These are phyloP conservation scores for Megamerina dolium DNA, from an alignment of 2,888 invertebrate genomes.

Conservation along the genomic window DNA sequence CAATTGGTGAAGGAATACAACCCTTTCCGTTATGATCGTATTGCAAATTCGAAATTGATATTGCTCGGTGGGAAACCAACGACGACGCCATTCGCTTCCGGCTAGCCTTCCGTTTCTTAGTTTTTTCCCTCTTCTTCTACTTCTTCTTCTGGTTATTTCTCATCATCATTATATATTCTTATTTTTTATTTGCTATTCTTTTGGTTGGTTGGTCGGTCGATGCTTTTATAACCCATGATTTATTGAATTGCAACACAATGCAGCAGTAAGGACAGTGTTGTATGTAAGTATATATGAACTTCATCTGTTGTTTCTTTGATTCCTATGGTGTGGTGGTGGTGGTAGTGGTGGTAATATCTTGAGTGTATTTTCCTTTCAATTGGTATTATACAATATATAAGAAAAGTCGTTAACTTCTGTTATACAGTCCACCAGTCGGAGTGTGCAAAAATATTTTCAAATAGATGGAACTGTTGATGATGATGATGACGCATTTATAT, in stretches of 20 bases:
- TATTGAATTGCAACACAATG: conserved; percentile 46
- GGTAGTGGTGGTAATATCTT: too few species aligned
- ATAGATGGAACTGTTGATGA: too few species aligned
- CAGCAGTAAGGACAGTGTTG: too few species aligned
- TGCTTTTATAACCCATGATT: conserved; percentile 35
- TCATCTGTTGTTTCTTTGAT: too few species aligned
- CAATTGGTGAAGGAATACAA: neutral
- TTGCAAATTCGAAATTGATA: conserved; percentile 45
- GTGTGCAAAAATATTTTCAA: neutral
- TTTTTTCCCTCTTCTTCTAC: conserved; percentile 13
- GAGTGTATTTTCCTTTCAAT: neutral
- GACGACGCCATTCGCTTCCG: conserved; percentile 29
- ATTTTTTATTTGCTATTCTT: neutral
- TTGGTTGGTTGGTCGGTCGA: neutral
- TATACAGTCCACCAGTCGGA: neutral
- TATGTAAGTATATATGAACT: too few species aligned
- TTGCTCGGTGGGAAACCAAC: conserved; percentile 26
- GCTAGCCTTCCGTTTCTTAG: conserved; percentile 22
- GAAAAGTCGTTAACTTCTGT: neutral
- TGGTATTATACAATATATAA: conserved; percentile 9
- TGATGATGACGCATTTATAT: too few species aligned
- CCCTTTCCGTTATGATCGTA: conserved; percentile 4
- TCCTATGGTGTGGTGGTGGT: too few species aligned
- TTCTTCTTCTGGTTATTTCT: conserved; percentile 15
- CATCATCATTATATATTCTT: conserved; percentile 3